Evolutionary conservation across 2,113 vertebrate species (phyloP), one percentile per base, ranked within the genome.

Genomic region (Octodon degus): DNA sequence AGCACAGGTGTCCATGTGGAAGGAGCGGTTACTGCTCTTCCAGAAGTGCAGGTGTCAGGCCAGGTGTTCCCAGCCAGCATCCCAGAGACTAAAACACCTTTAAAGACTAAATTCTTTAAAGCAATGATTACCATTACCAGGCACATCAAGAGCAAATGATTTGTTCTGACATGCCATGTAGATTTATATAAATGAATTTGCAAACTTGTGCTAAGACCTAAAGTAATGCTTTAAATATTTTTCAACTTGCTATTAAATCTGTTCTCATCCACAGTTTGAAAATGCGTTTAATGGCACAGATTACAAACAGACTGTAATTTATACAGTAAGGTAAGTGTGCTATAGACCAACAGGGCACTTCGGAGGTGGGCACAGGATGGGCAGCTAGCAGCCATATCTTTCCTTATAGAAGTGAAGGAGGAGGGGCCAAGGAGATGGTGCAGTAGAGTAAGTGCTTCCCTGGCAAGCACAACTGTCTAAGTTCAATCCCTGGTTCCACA

Each of bases 221-320:
- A 16, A 20, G 77, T 93, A 47, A 80, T 7, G 22, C 74, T 58
- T 76, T 47, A 74, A 8, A 3, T 47, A 80, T 85, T 74, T 67
- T 74, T 50, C 14, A 60, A 53, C 24, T 81, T 90, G 24, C 68
- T 81, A 27, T 70, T 93, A 70, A 70, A 70, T 94, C 82, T 97
- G 24, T 86, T 94, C 25, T 97, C n/a, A 87, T 97, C 95, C 96
- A 25, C 63, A 99, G 98, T 98, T 98, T 90, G 0, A 0, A 0
- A 0, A 0, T 0, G 2, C 0, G 68, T 80, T 98, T 0, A 0
- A 0, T 0, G 0, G 0, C 0, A 0, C 0, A 0, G 19, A 0
- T 11, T 98, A 62, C 24, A 0, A 0, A 4, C 22, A 97, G 89
- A 98, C 98, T 1, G 1, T 97, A 76, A 98, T 99, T 0, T 0